Evolutionary conservation across 2,113 vertebrate species (phyloP).

Genomic region (Misgurnus anguillicaudatus): DNA sequence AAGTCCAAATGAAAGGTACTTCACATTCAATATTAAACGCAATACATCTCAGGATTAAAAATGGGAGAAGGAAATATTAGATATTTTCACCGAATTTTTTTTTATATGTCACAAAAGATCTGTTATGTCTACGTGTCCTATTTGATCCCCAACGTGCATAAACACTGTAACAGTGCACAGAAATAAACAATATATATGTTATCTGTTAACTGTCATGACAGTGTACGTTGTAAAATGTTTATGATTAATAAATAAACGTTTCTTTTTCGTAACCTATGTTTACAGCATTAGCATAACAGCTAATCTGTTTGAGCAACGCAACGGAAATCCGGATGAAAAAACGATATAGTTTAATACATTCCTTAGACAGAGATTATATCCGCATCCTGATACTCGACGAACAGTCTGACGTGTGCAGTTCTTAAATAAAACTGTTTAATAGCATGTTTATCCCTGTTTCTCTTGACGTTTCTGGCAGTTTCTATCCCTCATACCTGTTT

Average conservation of each 20-base stretch:
- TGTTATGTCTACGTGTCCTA: background rate
- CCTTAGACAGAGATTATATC: background rate
- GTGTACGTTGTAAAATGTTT: background rate
- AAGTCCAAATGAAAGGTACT: background rate
- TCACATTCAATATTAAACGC: background rate
- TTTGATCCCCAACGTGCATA: background rate
- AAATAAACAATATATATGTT: no score
- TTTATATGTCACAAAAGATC: no score
- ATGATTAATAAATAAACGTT: background rate
- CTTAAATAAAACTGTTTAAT: background rate
- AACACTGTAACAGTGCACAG: no score
- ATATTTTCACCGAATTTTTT: no score
- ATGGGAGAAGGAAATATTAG: background rate
- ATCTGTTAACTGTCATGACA: no score
- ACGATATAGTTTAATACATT: background rate
- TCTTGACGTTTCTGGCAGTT: constrained; percentile 40
- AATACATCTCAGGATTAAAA: no score
- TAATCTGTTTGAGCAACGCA: constrained; percentile 3
- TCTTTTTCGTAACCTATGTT: background rate
- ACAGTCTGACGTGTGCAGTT: background rate
- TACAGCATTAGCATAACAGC: constrained; percentile 14
- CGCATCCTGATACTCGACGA: background rate
- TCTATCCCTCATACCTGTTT: constrained; percentile 28
- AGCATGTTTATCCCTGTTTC: background rate
- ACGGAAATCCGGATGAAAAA: background rate